Evolutionary conservation across 2,113 vertebrate genomes (phyloP).

Genomic region (Panthera tigris): DNA sequence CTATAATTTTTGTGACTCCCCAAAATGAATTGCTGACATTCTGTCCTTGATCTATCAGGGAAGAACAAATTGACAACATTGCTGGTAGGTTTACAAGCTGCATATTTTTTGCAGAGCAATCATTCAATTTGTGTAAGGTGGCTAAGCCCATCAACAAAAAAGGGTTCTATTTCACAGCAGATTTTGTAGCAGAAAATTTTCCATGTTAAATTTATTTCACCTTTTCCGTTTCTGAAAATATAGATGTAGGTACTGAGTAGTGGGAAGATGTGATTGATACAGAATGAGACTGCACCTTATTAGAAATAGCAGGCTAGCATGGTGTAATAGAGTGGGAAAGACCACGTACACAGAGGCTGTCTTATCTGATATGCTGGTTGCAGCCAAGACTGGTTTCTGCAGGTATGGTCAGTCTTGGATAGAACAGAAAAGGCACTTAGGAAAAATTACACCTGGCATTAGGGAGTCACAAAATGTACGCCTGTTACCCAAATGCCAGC

Average conservation of each 20-base stretch:
- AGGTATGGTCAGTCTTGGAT: neutral
- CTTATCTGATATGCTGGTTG: neutral
- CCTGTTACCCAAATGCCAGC: neutral
- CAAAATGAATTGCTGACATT: neutral
- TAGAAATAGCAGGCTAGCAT: neutral
- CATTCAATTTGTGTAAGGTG: neutral
- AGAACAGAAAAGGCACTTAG: neutral
- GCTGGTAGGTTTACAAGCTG: neutral
- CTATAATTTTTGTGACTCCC: conserved; percentile 12
- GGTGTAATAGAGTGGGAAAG: neutral
- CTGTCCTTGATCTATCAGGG: neutral
- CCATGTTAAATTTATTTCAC: neutral
- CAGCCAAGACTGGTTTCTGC: neutral
- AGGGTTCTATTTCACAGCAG: conserved; percentile 13
- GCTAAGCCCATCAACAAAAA: neutral
- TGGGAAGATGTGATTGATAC: neutral
- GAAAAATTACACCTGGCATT: neutral
- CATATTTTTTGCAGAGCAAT: neutral
- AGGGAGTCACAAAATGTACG: neutral
- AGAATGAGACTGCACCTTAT: neutral
- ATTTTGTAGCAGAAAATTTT: neutral
- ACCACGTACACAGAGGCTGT: neutral
- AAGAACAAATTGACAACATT: neutral
- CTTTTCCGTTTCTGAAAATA: neutral
- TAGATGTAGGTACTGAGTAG: neutral